These are phyloP conservation scores for Falco peregrinus DNA, from an alignment of 2,797 vertebrate genomes.

Conservation along the genomic window DNA sequence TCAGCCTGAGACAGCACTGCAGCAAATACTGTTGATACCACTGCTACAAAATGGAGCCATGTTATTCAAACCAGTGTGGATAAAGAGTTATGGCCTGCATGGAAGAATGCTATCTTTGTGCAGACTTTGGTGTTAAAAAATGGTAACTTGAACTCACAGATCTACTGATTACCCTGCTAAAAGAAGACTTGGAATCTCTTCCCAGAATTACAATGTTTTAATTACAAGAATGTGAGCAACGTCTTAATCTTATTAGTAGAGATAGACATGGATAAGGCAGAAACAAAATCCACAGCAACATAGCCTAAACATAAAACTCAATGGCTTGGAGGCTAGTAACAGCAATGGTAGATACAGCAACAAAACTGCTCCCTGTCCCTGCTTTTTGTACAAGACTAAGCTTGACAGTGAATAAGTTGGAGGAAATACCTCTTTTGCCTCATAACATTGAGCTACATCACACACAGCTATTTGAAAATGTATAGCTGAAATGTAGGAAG, in stretches of 20 bases:
- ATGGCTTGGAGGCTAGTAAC: background rate
- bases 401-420: background rate
- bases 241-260: slow-evolving; percentile 35
- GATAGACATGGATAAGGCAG: background rate
- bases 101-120: background rate
- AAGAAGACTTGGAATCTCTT: background rate
- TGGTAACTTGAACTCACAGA: background rate
- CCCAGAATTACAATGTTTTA: slow-evolving; percentile 34
- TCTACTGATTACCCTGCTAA: slow-evolving; percentile 6
- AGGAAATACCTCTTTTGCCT: background rate
- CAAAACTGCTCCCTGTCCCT: background rate
- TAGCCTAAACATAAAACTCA: background rate
- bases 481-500: background rate
- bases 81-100: background rate
- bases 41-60: background rate
- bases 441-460: background rate
- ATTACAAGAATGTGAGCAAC: slow-evolving; percentile 31
- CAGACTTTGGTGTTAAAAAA: slow-evolving; percentile 1
- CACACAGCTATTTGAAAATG: background rate
- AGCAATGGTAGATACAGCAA: background rate
- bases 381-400: background rate
- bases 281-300: background rate
- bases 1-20: background rate
- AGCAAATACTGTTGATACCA: background rate
- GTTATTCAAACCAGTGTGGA: background rate